Percentiles rank a stretch among this genome's conserved stretches.
Evolutionary conservation across 1,140 invertebrate genomes (phyloP).

Genomic region (Sarcophaga bullata): DNA sequence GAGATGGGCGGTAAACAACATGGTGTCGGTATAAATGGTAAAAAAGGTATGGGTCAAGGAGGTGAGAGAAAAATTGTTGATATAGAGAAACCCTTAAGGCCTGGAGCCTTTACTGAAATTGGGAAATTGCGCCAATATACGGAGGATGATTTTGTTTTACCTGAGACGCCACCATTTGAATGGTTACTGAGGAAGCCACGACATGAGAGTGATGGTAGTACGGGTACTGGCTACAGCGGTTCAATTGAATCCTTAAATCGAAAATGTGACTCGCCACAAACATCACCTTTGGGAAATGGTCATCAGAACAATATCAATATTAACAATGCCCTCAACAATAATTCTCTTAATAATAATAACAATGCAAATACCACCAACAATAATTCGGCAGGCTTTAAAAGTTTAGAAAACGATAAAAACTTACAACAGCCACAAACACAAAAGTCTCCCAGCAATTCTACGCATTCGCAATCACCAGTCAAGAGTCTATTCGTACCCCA

Average conservation of each 20-base stretch:
- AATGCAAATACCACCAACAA: conserved; percentile 57
- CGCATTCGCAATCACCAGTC: conserved; percentile 54
- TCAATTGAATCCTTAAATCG: conserved; percentile 60
- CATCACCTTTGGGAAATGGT: conserved; percentile 41
- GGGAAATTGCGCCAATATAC: conserved; percentile 67
- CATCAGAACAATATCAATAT: conserved; percentile 67
- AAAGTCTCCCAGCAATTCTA: conserved; percentile 33
- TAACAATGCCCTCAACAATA: conserved; percentile 47
- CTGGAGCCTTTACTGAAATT: conserved; percentile 76
- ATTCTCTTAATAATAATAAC: conserved; percentile 50
- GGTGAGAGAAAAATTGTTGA: conserved; percentile 63
- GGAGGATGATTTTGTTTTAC: conserved; percentile 72
- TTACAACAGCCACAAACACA: conserved; percentile 20
- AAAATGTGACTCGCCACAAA: conserved; percentile 49
- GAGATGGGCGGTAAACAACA: conserved; percentile 27
- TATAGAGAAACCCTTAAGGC: conserved; percentile 74
- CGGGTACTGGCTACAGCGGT: conserved; percentile 44
- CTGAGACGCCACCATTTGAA: conserved; percentile 76
- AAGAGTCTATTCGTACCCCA: conserved; percentile 60
- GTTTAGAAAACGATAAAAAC: conserved; percentile 54
- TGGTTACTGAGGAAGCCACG: conserved; percentile 67
- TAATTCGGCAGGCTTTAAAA: conserved; percentile 58
- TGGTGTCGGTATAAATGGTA: background rate
- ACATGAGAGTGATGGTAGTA: conserved; percentile 50
- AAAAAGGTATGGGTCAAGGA: background rate